phyloP scores from a whole-genome alignment of 2,113 vertebrate species.

The Pseudorectes ferrugineus region DNA sequence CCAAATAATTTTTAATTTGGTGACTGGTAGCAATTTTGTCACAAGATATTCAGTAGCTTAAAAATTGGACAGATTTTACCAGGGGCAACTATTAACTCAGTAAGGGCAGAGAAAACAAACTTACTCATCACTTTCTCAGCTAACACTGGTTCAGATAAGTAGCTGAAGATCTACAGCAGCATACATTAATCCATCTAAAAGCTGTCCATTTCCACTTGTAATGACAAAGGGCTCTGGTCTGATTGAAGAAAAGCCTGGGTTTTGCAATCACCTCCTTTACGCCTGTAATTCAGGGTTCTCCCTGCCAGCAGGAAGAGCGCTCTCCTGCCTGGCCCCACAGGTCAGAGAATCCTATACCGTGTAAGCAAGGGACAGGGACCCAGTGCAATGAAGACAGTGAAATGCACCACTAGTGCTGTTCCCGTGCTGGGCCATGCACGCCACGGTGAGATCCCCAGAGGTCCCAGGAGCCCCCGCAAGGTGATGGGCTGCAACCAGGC shows the following conservation, averaged over 20 bases:
- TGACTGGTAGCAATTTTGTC: background rate
- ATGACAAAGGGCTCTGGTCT: background rate
- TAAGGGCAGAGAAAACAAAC: background rate
- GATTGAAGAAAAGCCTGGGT: background rate
- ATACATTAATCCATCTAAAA: background rate
- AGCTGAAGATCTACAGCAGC: background rate
- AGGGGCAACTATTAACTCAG: background rate
- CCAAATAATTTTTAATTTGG: background rate
- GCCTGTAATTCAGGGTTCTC: accelerated
- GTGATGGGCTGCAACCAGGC: background rate
- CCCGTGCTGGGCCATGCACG: accelerated
- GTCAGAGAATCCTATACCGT: accelerated
- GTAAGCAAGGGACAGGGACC: background rate
- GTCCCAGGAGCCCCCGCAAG: background rate
- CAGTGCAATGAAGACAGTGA: accelerated
- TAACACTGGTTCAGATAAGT: background rate
- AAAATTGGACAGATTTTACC: background rate
- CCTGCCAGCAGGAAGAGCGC: background rate
- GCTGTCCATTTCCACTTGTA: background rate
- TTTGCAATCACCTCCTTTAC: background rate
- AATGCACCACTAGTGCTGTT: accelerated
- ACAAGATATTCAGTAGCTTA: background rate
- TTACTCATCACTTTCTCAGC: background rate
- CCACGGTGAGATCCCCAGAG: accelerated
- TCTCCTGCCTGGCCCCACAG: background rate